phyloP scores from a whole-genome alignment of 2,797 vertebrate species.

The Eidolon dupreanum region DNA sequence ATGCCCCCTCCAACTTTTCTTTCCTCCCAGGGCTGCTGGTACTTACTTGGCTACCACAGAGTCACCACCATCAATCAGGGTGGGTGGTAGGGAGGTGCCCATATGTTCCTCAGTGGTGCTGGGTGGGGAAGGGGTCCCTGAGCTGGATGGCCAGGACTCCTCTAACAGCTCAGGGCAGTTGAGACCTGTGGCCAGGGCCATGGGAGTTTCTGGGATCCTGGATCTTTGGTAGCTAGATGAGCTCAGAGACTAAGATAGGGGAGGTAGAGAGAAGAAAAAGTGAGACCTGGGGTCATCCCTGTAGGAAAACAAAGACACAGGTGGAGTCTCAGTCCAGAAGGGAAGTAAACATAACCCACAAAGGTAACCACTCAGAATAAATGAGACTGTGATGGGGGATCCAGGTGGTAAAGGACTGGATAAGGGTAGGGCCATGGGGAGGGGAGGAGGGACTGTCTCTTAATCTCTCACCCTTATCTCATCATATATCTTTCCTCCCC shows the following conservation, averaged over 20 bases:
- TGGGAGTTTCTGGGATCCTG: slow-evolving; percentile 24
- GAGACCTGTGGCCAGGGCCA: slow-evolving; percentile 50
- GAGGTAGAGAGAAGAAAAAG: slow-evolving; percentile 2
- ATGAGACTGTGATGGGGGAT: background rate
- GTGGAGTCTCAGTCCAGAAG: background rate
- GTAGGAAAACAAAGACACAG: background rate
- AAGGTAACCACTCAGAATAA: background rate
- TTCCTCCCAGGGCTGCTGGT: background rate
- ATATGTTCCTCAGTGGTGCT: slow-evolving; percentile 66
- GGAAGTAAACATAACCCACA: background rate
- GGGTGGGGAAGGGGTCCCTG: slow-evolving; percentile 76
- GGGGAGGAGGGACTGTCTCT: background rate
- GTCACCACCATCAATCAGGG: slow-evolving; percentile 36
- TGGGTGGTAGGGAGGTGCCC: background rate
- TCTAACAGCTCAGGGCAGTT: slow-evolving; percentile 78
- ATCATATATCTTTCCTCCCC: background rate
- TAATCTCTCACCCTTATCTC: background rate
- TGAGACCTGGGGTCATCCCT: background rate
- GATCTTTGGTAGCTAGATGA: slow-evolving; percentile 69
- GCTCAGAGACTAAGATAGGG: slow-evolving; percentile 82
- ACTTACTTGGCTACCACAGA: slow-evolving; percentile 84
- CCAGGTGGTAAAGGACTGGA: background rate
- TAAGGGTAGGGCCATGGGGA: background rate
- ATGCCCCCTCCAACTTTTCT: background rate
- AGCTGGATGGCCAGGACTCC: slow-evolving; percentile 89